Percentiles rank a stretch among this genome's conserved stretches.
These are phyloP conservation scores for Hipparchia semele DNA, from an alignment of 2,888 invertebrate species.

Conservation along the genomic window DNA sequence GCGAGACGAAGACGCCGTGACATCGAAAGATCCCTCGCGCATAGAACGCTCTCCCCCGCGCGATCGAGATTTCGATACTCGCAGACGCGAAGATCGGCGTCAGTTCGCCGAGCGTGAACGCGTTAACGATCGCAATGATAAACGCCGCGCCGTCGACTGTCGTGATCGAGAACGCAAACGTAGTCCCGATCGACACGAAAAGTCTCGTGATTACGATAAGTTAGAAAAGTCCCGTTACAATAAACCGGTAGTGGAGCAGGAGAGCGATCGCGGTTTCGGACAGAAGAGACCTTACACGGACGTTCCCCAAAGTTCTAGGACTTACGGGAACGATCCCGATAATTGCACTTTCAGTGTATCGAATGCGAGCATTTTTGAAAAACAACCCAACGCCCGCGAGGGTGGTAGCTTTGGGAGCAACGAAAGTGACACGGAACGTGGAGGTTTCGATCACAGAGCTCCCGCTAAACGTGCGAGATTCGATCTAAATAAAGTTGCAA, in stretches of 20 bases:
- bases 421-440: background rate
- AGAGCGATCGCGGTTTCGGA: background rate
- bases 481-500: background rate
- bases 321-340: constrained; percentile 27
- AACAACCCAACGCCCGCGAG: background rate
- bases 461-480: background rate
- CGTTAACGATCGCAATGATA: background rate
- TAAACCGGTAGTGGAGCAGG: background rate
- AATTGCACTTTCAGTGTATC: constrained; percentile 27
- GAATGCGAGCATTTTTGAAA: constrained; percentile 18
- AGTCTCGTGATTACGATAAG: background rate
- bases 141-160: background rate
- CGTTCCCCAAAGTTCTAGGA: background rate
- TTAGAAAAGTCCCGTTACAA: background rate
- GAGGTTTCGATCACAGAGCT: background rate
- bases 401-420: background rate
- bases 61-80: background rate
- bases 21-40: background rate
- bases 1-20: background rate
- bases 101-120: background rate
- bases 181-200: background rate
- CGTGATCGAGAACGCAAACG: background rate
- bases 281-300: constrained; percentile 17
- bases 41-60: constrained; percentile 20
- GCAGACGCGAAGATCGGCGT: constrained; percentile 14